These are phyloP conservation scores for Melolontha melolontha DNA, from an alignment of 2,888 invertebrate genomes.

Conservation along the genomic window DNA sequence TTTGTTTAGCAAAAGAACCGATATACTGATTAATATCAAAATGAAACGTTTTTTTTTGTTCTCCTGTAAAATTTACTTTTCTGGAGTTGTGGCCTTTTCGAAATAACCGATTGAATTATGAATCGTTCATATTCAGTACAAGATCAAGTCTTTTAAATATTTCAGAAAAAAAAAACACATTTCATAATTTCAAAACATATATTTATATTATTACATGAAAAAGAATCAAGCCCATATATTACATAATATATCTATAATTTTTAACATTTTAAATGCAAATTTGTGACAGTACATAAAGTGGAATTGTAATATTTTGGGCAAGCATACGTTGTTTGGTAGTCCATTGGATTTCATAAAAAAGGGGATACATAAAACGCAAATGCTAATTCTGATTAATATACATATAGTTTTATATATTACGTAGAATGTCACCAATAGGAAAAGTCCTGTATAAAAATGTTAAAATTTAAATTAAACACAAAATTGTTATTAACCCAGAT, in stretches of 20 bases:
- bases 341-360: background rate
- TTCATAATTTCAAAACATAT: constrained; percentile 34
- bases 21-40: too few species aligned
- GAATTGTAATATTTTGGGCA: constrained; percentile 12
- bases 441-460: too few species aligned
- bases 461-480: too few species aligned
- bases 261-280: constrained; percentile 35
- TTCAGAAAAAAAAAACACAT: constrained; percentile 1
- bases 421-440: background rate
- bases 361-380: background rate
- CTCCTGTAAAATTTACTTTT: too few species aligned
- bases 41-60: too few species aligned
- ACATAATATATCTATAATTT: constrained; percentile 28
- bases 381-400: background rate
- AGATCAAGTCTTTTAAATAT: too few species aligned
- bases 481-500: too few species aligned
- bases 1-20: too few species aligned
- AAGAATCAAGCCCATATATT: constrained; percentile 35
- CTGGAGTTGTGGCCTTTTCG: too few species aligned
- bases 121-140: too few species aligned
- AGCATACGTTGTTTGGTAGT: constrained; percentile 6
- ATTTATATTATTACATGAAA: constrained; percentile 38
- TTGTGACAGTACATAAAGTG: constrained; percentile 22
- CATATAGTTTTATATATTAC: constrained; percentile 3
- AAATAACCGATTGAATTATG: too few species aligned